Percentiles rank a stretch among this genome's conserved stretches.
These are phyloP conservation scores for Dermatophagoides farinae DNA, from an alignment of 1,140 invertebrate genomes.

Conservation along the genomic window DNA sequence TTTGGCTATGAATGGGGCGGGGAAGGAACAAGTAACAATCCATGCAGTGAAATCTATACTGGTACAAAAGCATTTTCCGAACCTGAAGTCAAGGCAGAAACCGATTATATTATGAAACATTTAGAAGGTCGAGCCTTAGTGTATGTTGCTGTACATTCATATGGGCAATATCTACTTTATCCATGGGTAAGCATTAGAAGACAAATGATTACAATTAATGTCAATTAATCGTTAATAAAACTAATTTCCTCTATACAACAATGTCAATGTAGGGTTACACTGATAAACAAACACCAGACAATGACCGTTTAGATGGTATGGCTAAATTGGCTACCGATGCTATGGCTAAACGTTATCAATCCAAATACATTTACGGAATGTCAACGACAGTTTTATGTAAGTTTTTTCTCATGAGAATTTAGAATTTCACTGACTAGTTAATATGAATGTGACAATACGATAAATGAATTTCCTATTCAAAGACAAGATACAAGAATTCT, in stretches of 20 bases:
- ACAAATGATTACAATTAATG: not conserved
- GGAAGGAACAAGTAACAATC: conserved; percentile 16
- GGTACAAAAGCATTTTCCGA: conserved; percentile 23
- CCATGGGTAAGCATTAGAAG: conserved; percentile 28
- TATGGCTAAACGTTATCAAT: not conserved
- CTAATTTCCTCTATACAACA: conserved; percentile 17
- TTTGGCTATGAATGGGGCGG: conserved; percentile 19
- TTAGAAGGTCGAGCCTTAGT: conserved; percentile 14
- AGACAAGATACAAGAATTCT: too few relatives aligned
- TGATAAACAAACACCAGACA: not conserved
- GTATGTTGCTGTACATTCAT: conserved; percentile 19
- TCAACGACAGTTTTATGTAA: conserved; percentile 10
- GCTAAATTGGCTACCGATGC: not conserved
- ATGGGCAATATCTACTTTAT: conserved; percentile 30
- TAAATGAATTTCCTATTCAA: too few relatives aligned
- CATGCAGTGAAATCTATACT: conserved; percentile 20
- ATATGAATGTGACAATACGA: too few relatives aligned
- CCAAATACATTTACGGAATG: conserved; percentile 25
- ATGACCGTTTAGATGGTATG: not conserved
- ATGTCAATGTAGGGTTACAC: not conserved
- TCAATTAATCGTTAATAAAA: not conserved
- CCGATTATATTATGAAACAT: conserved; percentile 18
- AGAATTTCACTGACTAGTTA: too few relatives aligned
- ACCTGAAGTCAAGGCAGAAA: conserved; percentile 22
- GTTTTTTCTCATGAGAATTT: conserved; percentile 4